Percentiles rank a stretch among this genome's conserved stretches.
phyloP scores from a whole-genome alignment of 2,113 vertebrate species.

The Caranx melampygus region DNA sequence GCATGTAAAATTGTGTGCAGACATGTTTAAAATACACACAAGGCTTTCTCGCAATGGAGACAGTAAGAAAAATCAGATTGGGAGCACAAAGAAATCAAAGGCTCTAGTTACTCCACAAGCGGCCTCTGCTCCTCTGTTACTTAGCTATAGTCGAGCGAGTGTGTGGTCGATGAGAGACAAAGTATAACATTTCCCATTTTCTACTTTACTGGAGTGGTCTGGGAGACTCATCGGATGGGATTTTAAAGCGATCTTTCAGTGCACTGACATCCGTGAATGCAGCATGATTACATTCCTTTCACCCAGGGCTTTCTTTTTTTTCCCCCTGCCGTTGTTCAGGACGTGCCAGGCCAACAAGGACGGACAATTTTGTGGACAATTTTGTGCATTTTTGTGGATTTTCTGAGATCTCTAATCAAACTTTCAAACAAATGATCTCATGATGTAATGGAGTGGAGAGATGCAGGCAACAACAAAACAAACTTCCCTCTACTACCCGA shows the following conservation, averaged over 20 bases:
- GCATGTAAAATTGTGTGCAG: constrained; percentile 17
- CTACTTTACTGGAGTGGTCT: constrained; percentile 62
- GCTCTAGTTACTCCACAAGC: constrained; percentile 59
- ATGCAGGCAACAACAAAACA: constrained; percentile 68
- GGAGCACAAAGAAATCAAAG: constrained; percentile 45
- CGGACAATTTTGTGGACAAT: constrained; percentile 67
- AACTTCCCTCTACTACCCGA: constrained; percentile 32
- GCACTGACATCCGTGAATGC: constrained; percentile 51
- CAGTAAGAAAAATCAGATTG: constrained; percentile 17
- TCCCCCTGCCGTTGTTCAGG: constrained; percentile 2
- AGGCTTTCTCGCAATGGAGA: constrained; percentile 34
- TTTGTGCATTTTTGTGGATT: constrained; percentile 77
- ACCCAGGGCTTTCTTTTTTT: constrained; percentile 40
- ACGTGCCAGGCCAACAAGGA: constrained; percentile 54
- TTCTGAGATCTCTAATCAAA: constrained; percentile 79
- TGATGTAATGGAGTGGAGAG: constrained; percentile 70
- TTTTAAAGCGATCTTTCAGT: constrained; percentile 61
- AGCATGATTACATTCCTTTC: constrained; percentile 74
- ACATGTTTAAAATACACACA: constrained; percentile 25
- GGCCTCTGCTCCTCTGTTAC: constrained; percentile 56
- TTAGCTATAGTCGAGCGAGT: constrained; percentile 46
- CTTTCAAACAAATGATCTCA: constrained; percentile 79
- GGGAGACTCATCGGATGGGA: constrained; percentile 61
- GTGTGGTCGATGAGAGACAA: constrained; percentile 71
- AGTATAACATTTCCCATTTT: constrained; percentile 72